phyloP scores from a whole-genome alignment of 2,797 vertebrate species.

The Tachyglossus aculeatus region DNA sequence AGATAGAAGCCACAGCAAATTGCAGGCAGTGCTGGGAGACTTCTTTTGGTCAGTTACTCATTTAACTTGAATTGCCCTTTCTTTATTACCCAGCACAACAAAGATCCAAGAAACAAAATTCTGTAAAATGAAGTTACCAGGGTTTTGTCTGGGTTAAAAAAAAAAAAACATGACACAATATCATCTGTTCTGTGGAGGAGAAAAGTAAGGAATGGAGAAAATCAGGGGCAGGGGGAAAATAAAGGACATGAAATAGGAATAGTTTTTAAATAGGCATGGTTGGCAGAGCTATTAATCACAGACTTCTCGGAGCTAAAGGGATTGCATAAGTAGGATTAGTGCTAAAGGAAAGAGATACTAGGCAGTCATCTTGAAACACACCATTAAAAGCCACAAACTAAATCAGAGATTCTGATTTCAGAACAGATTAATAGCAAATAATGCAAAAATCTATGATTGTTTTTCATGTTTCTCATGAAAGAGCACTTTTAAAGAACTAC shows the following conservation, averaged over 20 bases:
- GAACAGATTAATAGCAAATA: constrained; percentile 54
- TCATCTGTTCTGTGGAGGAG: constrained; percentile 30
- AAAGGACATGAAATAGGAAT: constrained; percentile 33
- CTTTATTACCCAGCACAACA: constrained; percentile 1
- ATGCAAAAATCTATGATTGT: not conserved
- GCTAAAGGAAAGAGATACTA: constrained; percentile 16
- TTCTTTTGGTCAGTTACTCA: not conserved
- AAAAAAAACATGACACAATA: constrained; percentile 1
- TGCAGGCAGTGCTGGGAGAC: not conserved
- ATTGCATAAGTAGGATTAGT: constrained; percentile 19
- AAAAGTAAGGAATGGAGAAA: constrained; percentile 40
- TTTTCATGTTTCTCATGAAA: not conserved
- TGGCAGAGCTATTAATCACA: constrained; percentile 65
- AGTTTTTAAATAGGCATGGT: constrained; percentile 58
- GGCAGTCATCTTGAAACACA: constrained; percentile 19
- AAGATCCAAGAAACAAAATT: constrained; percentile 12
- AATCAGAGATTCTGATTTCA: constrained; percentile 38
- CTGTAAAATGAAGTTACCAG: constrained; percentile 25
- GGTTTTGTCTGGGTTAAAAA: not conserved
- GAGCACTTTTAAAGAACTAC: not conserved
- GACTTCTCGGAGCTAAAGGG: constrained; percentile 31
- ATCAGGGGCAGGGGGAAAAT: constrained; percentile 10
- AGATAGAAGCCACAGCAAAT: not conserved
- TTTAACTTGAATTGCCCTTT: not conserved
- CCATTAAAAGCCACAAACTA: constrained; percentile 24